Evolutionary conservation across 1,140 invertebrate species (phyloP), one percentile per base, ranked within the genome.

Genomic region (Nymphalis io): DNA sequence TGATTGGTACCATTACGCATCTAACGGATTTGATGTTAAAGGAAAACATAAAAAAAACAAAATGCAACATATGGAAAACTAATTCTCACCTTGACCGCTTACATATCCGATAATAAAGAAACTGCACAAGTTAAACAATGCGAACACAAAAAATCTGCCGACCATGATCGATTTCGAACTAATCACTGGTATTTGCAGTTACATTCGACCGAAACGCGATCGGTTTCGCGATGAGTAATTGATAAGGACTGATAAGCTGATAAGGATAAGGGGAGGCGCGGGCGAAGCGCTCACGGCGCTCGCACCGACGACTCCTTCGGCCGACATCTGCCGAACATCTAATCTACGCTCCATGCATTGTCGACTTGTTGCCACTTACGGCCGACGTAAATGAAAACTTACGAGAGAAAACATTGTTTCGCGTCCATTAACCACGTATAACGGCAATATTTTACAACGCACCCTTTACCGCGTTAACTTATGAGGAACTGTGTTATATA

Each of bases 241-340:
- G 87, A 91, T 91, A 89, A 91, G 80, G 79, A 78, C 71, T 87
- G 87, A 90, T 90, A 90, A 90, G 75, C 73, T 80, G 83, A 87
- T 87, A 84, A 76, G 78, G 83, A 87, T 87, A 84, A 76, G 78
- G 70, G 70, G 76, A 70, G 70, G 79, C 82, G 82, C 80, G 81
- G 75, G 74, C 77, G 76, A 74, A 80, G 78, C 80, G 76, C 80
- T 75, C 84, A 76, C 69, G 59, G 40, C 67, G 74, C 76, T 72
- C 75, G 79, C 76, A 66, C 74, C 79, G 70, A 76, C 85, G 83
- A 84, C 84, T 81, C 76, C 68, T 71, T 80, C 66, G 68, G 65
- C 51, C 85, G 75, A 81, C 87, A 84, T 87, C 85, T 81, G 78
- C 72, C 79, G 69, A 77, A 80, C 70, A 70, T 87, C 81, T 83